Base-by-base conservation (phyloP, 1,140 invertebrate species). In the Eumaeus atala region DNA sequence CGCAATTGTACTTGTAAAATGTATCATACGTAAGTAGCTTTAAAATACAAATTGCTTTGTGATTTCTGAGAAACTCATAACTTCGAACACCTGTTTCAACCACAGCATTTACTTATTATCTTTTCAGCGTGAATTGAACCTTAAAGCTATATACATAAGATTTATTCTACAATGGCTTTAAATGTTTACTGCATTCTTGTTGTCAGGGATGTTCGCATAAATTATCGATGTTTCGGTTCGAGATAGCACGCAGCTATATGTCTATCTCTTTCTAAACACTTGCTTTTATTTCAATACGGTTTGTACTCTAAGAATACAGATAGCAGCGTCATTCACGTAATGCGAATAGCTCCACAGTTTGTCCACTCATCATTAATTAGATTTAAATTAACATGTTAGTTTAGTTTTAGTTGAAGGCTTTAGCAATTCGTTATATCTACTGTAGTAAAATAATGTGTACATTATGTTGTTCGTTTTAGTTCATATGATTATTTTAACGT, bases 1-100 rank as follows among this genome's bases (percentile, higher is more conserved):
- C 2, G 6, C 21, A 28, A 28, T 6, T 28, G 21, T 28, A 28
- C 6, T 3, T 28, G 56, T 49, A 0, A 48, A 71, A 58, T 64
- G 52, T 71, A 67, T 16, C 0, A 0, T 0, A 9, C 1, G 7
- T 0, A 0, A 3, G 58, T 44, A 44, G 14, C 14, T 44, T 8
- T 62, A 74, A 51, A 51, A 54, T 66, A 51, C 0, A 57, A 44
- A 60, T 65, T 65, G 0, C 1, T 3, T 47, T 53, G 48, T 8
- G 33, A 3, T 0, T 0, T 17, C 8, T 4, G 28, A 64, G 68
- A 66, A 65, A 74, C 63, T 66, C 71, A 82, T 67, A 67, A 61
- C 68, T 72, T 44, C 60, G 83, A 84, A 86, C 83, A 86, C 83
- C 83, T 86, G 83, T 86, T 86, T 84, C 77, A 77, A 80, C 80